Evolutionary conservation across 2,888 invertebrate species (phyloP), one percentile per base, ranked within the genome.

Genomic region (Nowickia ferox): DNA sequence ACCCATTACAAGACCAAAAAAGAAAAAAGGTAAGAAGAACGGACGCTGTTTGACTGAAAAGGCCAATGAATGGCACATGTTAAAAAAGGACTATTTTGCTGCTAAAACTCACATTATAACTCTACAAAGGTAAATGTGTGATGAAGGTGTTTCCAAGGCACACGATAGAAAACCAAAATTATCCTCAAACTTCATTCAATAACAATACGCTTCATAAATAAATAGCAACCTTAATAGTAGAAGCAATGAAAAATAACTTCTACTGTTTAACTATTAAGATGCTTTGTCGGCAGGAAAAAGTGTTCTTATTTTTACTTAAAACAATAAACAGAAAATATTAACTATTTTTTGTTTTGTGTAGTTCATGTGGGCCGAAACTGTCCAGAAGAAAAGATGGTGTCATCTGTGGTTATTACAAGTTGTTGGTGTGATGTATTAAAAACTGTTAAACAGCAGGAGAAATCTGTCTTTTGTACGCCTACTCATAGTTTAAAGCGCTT

Each of bases 401-500:
- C 86, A 83, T 80, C 61, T 61, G 76, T 80, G 71, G 71, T 17
- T 66, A 76, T 79, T 55, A 79, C 75, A 72, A 79, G 78, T 86
- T 81, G 77, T 68, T 77, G 72, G 68, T 71, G 30, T 48, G 46
- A 48, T 75, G 72, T 59, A 9, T 42, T 17, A 17, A 42, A 30
- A 51, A 53, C 44, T 78, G 75, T 75, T 61, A 79, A 79, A 72
- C 86, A 83, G 86, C 83, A 68, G 83, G 83, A 83, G 76, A 40
- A 72, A 46, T 75, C 40, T 72, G 66, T 80, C 75, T 69, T 57
- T 76, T 55, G 46, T 72, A 86, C 83, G 83, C 86, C 86, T 86
- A 86, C 86, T 83, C 76, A 83, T 80, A 79, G 79, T 76, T 79
- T 86, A 86, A 79, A 75, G 74, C 57, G 79, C 46, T 77, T 85